phyloP scores from a whole-genome alignment of 2,113 vertebrate species.

The Bungarus multicinctus region DNA sequence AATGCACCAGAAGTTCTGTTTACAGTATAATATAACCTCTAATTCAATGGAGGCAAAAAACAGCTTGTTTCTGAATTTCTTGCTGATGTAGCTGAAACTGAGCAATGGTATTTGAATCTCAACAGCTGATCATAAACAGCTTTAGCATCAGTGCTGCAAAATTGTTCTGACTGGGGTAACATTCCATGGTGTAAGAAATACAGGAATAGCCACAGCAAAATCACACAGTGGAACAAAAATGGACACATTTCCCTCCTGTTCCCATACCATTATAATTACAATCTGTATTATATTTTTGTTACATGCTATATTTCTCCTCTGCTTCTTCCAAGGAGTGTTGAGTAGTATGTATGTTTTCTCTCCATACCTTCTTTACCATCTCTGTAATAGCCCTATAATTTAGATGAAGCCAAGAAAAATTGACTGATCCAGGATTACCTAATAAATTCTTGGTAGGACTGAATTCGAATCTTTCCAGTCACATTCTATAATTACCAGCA shows the following conservation, averaged over 20 bases:
- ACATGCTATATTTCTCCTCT: neutral
- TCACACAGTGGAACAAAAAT: neutral
- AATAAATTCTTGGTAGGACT: neutral
- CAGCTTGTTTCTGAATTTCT: neutral
- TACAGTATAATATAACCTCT: neutral
- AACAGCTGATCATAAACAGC: slow-evolving; percentile 28
- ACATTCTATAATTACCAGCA: neutral
- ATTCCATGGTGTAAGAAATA: neutral
- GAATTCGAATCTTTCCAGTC: neutral
- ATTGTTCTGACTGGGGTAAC: slow-evolving; percentile 1
- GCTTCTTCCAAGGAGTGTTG: neutral
- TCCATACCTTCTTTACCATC: neutral
- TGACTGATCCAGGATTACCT: neutral
- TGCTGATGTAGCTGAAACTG: slow-evolving; percentile 28
- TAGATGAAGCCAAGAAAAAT: neutral
- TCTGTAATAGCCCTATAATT: neutral
- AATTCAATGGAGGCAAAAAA: neutral
- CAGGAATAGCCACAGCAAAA: neutral
- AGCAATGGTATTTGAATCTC: slow-evolving; percentile 6
- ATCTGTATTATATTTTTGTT: neutral
- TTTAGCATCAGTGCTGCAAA: slow-evolving; percentile 8
- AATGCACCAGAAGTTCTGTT: neutral
- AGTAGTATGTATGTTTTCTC: neutral
- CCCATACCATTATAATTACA: neutral
- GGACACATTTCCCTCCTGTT: neutral